Conservation (phyloP, 1,140 invertebrate species). For the Wiebesia pumilae region DNA sequence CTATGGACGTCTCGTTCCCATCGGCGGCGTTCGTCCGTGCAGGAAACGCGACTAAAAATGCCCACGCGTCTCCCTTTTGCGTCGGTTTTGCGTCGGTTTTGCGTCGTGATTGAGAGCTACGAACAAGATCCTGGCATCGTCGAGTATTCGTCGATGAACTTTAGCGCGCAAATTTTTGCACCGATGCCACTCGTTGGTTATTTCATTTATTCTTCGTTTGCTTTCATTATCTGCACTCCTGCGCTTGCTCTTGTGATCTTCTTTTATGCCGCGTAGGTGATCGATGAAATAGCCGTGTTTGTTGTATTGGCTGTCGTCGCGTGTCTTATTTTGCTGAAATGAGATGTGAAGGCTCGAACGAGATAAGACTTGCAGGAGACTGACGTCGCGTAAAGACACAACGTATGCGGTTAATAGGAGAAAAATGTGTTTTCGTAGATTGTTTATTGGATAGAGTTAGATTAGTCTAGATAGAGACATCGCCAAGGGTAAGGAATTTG, state of each 20-base stretch:
- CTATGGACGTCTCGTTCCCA: not conserved
- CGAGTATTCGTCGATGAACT: not conserved
- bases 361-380: conserved; percentile 10
- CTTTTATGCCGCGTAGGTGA: not conserved
- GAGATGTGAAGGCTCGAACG: conserved; percentile 10
- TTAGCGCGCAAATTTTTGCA: not conserved
- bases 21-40: not conserved
- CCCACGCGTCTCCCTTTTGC: not conserved
- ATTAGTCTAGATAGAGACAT: not conserved
- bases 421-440: not conserved
- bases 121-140: not conserved
- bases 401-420: not conserved
- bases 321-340: conserved; percentile 2
- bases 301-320: not conserved
- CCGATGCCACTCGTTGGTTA: not conserved
- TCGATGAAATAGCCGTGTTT: conserved; percentile 20
- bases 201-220: not conserved
- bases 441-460: too few relatives aligned
- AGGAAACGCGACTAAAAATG: not conserved
- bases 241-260: too few relatives aligned
- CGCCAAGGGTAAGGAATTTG: not conserved
- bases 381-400: not conserved
- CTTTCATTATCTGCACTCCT: not conserved
- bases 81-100: not conserved
- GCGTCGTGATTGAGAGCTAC: conserved; percentile 11